These are phyloP conservation scores for Psettodes erumei DNA, from an alignment of 2,113 vertebrate genomes.

Conservation along the genomic window DNA sequence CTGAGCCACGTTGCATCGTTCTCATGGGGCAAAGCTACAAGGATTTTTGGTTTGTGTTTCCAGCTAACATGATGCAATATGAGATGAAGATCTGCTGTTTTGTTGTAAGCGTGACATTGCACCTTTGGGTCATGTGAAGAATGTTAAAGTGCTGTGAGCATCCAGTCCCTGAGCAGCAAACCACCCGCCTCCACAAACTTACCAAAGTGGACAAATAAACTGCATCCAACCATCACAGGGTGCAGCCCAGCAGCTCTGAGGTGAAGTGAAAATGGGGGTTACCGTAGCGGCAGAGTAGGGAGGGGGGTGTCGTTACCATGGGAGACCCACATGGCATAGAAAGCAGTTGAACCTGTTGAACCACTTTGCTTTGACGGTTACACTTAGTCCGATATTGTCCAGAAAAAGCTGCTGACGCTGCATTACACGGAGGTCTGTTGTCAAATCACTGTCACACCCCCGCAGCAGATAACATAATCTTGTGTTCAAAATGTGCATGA, in stretches of 20 bases:
- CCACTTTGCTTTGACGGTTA: slow-evolving; percentile 42
- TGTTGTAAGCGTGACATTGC: slow-evolving; percentile 22
- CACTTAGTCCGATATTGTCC: slow-evolving; percentile 27
- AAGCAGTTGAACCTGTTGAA: slow-evolving; percentile 50
- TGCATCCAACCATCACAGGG: slow-evolving; percentile 21
- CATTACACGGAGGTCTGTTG: slow-evolving; percentile 13
- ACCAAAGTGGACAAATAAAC: slow-evolving; percentile 27
- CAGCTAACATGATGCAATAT: slow-evolving; percentile 15
- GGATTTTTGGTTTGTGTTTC: background rate
- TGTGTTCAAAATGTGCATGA: background rate
- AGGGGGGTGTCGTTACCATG: slow-evolving; percentile 66
- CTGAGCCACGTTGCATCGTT: background rate
- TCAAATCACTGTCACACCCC: slow-evolving; percentile 6
- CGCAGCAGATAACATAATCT: background rate
- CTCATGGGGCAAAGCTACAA: background rate
- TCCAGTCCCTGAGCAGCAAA: slow-evolving; percentile 8
- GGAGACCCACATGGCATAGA: slow-evolving; percentile 64
- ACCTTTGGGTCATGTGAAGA: slow-evolving; percentile 9
- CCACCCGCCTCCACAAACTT: slow-evolving; percentile 9
- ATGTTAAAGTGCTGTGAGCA: background rate
- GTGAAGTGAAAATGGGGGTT: slow-evolving; percentile 60
- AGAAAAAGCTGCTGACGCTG: slow-evolving; percentile 5
- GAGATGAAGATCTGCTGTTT: background rate
- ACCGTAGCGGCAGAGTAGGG: slow-evolving; percentile 41
- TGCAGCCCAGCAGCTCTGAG: slow-evolving; percentile 30